Evolutionary conservation across 2,113 vertebrate genomes (phyloP).

Genomic region (Ploceus nigricollis): DNA sequence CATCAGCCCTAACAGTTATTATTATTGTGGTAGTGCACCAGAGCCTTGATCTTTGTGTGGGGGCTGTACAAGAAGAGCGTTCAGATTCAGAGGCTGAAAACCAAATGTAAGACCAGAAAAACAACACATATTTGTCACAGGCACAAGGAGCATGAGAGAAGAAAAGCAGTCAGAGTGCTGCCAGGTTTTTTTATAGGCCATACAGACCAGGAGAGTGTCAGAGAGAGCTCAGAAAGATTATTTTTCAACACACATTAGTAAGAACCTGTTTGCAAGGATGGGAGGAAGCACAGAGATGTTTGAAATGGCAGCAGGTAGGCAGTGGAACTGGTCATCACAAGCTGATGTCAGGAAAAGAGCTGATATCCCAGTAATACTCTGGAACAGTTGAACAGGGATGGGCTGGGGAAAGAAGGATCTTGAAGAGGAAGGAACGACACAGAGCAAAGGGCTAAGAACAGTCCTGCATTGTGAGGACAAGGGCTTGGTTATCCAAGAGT

Average conservation of each 20-base stretch:
- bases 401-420: background rate
- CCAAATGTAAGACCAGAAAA: background rate
- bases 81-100: background rate
- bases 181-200: background rate
- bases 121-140: background rate
- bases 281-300: background rate
- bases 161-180: background rate
- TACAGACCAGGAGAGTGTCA: background rate
- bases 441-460: background rate
- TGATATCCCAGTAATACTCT: background rate
- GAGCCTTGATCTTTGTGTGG: background rate
- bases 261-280: background rate
- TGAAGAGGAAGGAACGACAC: background rate
- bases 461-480: conserved; percentile 32
- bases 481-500: conserved; percentile 31
- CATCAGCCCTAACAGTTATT: background rate
- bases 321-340: background rate
- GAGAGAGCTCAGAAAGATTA: background rate
- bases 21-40: background rate
- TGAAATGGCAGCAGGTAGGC: background rate
- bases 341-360: background rate
- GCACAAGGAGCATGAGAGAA: background rate
- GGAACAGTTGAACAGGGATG: background rate
- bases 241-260: background rate
- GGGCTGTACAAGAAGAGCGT: background rate